phyloP scores from a whole-genome alignment of 2,797 vertebrate species.

The Labeo calbasu region DNA sequence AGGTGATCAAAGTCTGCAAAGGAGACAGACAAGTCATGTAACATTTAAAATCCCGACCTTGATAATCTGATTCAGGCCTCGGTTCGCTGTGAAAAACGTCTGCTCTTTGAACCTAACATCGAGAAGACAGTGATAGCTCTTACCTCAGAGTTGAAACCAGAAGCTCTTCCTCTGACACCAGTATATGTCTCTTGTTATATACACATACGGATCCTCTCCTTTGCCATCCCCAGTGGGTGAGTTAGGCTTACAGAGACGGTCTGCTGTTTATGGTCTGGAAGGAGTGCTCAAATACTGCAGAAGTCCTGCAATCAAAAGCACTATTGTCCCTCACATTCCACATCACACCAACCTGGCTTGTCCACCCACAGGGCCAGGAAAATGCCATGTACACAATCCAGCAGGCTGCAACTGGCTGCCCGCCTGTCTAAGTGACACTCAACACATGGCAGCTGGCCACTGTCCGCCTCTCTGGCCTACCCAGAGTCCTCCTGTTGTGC shows the following conservation, averaged over 20 bases:
- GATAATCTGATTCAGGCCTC: slow-evolving; percentile 26
- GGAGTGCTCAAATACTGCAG: slow-evolving; percentile 47
- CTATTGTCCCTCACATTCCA: slow-evolving; percentile 54
- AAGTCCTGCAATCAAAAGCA: slow-evolving; percentile 50
- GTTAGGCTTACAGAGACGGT: slow-evolving; percentile 7
- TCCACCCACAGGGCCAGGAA: slow-evolving; percentile 50
- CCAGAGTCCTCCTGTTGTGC: slow-evolving; percentile 29
- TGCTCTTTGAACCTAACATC: neutral
- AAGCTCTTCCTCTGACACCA: slow-evolving; percentile 19
- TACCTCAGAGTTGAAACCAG: slow-evolving; percentile 50
- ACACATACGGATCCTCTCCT: slow-evolving; percentile 35
- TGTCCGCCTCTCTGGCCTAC: slow-evolving; percentile 53
- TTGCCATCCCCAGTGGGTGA: neutral
- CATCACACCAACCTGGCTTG: slow-evolving; percentile 42
- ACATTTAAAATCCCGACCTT: slow-evolving; percentile 33
- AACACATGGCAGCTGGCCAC: slow-evolving; percentile 35
- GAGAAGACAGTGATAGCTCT: slow-evolving; percentile 30
- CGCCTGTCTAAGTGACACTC: slow-evolving; percentile 29
- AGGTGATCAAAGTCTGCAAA: slow-evolving; percentile 44
- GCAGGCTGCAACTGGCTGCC: slow-evolving; percentile 29
- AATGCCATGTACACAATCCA: slow-evolving; percentile 46
- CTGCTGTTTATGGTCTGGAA: slow-evolving; percentile 34
- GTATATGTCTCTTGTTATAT: slow-evolving; percentile 13
- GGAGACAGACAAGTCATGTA: slow-evolving; percentile 13
- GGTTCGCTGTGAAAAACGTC: neutral